Evolutionary conservation across 2,113 vertebrate genomes (phyloP).

Genomic region (Uria lomvia): DNA sequence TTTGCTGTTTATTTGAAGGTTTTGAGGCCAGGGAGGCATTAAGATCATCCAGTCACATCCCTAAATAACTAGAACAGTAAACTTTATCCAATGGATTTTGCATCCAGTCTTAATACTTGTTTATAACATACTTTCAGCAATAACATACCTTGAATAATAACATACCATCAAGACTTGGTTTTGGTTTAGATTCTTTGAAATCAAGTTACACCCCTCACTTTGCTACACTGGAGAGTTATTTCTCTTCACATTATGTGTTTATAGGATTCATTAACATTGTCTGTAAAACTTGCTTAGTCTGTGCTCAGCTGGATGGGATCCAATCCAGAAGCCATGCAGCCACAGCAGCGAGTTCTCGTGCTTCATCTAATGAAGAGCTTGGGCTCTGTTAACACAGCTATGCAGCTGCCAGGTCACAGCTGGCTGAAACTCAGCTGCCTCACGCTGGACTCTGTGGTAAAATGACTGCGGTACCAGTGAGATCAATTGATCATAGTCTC

Average conservation of each 20-base stretch:
- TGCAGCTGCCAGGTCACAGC: not conserved
- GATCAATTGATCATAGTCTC: not conserved
- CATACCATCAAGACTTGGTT: not conserved
- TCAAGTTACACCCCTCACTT: not conserved
- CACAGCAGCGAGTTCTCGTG: not conserved
- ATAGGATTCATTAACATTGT: not conserved
- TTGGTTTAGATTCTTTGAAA: not conserved
- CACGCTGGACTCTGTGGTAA: not conserved
- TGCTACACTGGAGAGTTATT: not conserved
- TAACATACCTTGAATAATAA: not conserved
- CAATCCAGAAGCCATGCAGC: not conserved
- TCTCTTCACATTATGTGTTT: not conserved
- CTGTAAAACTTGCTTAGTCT: not conserved
- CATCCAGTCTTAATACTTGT: not conserved
- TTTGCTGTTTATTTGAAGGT: slow-evolving; percentile 23
- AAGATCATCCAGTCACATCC: not conserved
- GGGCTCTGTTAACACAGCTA: not conserved
- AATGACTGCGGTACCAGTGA: not conserved
- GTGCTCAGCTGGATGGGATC: not conserved
- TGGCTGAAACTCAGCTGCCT: not conserved
- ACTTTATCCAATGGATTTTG: not conserved
- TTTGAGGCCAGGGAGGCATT: slow-evolving; percentile 27
- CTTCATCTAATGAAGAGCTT: not conserved
- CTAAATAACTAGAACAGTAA: not conserved
- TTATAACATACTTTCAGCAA: not conserved